These are phyloP conservation scores for Perca fluviatilis DNA, from an alignment of 2,113 vertebrate genomes.

Conservation along the genomic window DNA sequence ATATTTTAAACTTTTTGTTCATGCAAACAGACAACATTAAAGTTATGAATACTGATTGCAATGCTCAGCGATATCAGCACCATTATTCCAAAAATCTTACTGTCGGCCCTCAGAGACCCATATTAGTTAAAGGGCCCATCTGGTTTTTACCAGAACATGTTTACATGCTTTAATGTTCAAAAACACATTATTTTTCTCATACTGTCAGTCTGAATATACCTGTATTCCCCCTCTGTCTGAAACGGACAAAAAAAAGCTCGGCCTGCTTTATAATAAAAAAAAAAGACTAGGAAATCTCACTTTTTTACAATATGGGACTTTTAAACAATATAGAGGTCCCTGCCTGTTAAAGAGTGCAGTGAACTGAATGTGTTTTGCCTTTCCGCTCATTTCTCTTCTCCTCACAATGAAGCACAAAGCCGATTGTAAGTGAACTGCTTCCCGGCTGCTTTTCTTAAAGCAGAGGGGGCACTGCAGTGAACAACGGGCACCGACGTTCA, in stretches of 20 bases:
- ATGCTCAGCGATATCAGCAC: background rate
- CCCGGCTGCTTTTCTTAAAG: slow-evolving; percentile 69
- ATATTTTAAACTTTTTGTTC: background rate
- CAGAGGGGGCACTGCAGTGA: slow-evolving; percentile 66
- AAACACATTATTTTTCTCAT: too few species aligned
- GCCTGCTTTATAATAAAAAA: too few species aligned
- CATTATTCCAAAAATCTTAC: background rate
- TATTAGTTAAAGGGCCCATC: slow-evolving; percentile 1
- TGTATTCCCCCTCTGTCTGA: too few species aligned
- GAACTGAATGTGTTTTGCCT: slow-evolving; percentile 59
- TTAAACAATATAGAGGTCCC: slow-evolving; percentile 30
- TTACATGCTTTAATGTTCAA: too few species aligned
- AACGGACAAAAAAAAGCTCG: too few species aligned
- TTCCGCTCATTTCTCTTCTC: slow-evolving; percentile 73
- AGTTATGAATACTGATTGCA: background rate
- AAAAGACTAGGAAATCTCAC: too few species aligned
- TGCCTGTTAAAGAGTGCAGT: slow-evolving; percentile 44
- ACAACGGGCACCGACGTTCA: slow-evolving; percentile 70
- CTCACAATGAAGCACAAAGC: slow-evolving; percentile 74
- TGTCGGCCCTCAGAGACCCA: slow-evolving; percentile 11
- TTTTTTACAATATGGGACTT: too few species aligned
- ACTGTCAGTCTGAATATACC: too few species aligned
- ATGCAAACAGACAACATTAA: background rate
- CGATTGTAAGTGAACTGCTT: slow-evolving; percentile 70
- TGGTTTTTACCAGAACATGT: too few species aligned